A percentile compares a stretch with the other conserved stretches of the same genome.
phyloP scores from a whole-genome alignment of 2,797 vertebrate species.

The Xerus rutilus region DNA sequence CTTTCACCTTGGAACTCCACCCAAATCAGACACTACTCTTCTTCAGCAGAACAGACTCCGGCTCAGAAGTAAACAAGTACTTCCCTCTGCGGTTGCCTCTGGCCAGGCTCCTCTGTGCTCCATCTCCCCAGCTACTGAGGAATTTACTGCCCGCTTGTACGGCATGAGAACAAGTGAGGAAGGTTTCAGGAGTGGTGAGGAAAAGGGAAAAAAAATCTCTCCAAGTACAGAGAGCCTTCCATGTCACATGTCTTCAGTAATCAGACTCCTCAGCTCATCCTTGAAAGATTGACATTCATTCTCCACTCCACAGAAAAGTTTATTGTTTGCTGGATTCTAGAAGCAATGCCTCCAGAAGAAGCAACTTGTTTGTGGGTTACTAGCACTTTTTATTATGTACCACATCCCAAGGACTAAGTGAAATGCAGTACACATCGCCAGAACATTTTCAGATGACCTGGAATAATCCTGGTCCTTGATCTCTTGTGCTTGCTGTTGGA shows the following conservation, averaged over 20 bases:
- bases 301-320: constrained; percentile 14
- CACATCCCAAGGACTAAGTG: constrained; percentile 63
- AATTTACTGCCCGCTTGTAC: neutral
- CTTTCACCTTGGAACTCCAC: constrained; percentile 65
- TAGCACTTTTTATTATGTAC: neutral
- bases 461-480: constrained; percentile 66
- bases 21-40: neutral
- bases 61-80: constrained; percentile 46
- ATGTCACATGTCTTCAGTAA: neutral
- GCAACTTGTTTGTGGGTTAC: constrained; percentile 34
- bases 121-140: constrained; percentile 40
- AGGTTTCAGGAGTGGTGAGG: neutral
- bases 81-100: constrained; percentile 12
- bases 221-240: neutral
- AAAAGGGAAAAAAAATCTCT: neutral
- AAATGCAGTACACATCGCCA: constrained; percentile 17
- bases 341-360: neutral
- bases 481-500: neutral
- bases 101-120: constrained; percentile 19
- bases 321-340: constrained; percentile 17
- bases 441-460: constrained; percentile 63
- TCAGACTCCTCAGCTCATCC: constrained; percentile 8
- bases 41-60: neutral
- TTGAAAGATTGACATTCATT: neutral
- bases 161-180: neutral